Evolutionary conservation across 2,888 invertebrate species (phyloP).

Genomic region (Pammene fasciana): DNA sequence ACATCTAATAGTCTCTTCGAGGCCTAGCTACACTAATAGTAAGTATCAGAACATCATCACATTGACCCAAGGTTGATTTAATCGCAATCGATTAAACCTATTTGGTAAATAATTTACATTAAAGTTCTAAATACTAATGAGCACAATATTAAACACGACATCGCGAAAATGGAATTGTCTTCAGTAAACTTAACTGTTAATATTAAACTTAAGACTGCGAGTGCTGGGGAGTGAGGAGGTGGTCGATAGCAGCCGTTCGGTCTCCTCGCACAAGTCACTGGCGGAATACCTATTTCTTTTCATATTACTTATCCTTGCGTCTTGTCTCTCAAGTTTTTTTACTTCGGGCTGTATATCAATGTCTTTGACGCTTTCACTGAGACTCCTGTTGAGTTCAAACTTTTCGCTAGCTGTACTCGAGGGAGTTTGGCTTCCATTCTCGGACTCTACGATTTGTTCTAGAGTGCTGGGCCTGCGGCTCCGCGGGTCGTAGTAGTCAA

Average conservation of each 20-base stretch:
- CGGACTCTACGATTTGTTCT: slow-evolving; percentile 76
- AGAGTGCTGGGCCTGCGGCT: slow-evolving; percentile 71
- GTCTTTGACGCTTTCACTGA: slow-evolving; percentile 66
- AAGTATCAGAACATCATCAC: slow-evolving; percentile 30
- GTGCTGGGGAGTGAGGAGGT: slow-evolving; percentile 84
- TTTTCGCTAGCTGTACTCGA: slow-evolving; percentile 74
- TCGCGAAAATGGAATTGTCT: slow-evolving; percentile 61
- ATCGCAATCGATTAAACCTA: slow-evolving; percentile 53
- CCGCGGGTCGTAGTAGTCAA: slow-evolving; percentile 77
- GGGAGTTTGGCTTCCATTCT: slow-evolving; percentile 74
- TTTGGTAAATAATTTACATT: slow-evolving; percentile 52
- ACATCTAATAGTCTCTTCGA: slow-evolving; percentile 34
- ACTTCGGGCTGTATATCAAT: slow-evolving; percentile 64
- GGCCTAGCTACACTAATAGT: slow-evolving; percentile 22
- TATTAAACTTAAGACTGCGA: slow-evolving; percentile 85
- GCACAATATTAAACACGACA: slow-evolving; percentile 58
- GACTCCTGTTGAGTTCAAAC: slow-evolving; percentile 62
- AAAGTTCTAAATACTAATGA: slow-evolving; percentile 66
- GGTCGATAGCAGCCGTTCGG: slow-evolving; percentile 81
- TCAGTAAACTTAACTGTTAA: slow-evolving; percentile 66
- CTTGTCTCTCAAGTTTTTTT: slow-evolving; percentile 67
- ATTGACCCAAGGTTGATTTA: slow-evolving; percentile 44
- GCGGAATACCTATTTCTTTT: slow-evolving; percentile 86
- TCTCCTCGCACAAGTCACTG: slow-evolving; percentile 86
- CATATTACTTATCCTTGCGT: slow-evolving; percentile 60